Base-by-base conservation (phyloP, 2,113 vertebrate genomes). In the Sminthopsis crassicaudata region DNA sequence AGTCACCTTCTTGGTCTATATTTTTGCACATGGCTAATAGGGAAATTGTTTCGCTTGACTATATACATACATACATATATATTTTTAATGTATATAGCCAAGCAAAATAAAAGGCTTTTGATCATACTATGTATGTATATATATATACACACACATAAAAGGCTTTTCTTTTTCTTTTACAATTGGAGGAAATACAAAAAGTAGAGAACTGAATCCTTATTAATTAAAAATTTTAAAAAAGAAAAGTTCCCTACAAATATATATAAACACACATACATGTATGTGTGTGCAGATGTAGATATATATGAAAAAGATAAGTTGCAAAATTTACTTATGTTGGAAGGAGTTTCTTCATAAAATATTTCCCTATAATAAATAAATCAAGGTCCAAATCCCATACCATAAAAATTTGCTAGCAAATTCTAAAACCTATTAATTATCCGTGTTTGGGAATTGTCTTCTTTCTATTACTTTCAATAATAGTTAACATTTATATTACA, bases 381-480 rank as follows among this genome's bases (percentile, higher is more conserved):
- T 67, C 30, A 67, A 36, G 30, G 30, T 16, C 60, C 60, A 67
- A 4, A 19, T n/a, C 4, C 36, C 36, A 76, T 42, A 76, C 16
- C 14, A 76, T 76, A 76, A 22, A 22, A 2, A 76, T 76, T 76
- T n/a, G 36, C 7, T 76, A 76, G 67, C 14, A 76, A n/a, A 76
- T n/a, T n/a, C 19, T 76, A 76, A 76, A 76, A n/a, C 46, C 24
- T 91, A 94, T 90, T 92, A 2, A 67, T 95, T 91, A 54, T 91
- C 51, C 94, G 23, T 91, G 30, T 89, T 92, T 57, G 1, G 48
- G n/a, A 3, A 88, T 90, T 94, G 93, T 84, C 89, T 23, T 53
- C 48, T 76, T 76, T 76, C 36, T 16, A 92, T 94, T 54, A 90
- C 52, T 90, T 55, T 93, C 67, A 76, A 76, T 76, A 76, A 42